These are phyloP conservation scores for Lagopus muta DNA, from an alignment of 2,113 vertebrate species.

Conservation along the genomic window DNA sequence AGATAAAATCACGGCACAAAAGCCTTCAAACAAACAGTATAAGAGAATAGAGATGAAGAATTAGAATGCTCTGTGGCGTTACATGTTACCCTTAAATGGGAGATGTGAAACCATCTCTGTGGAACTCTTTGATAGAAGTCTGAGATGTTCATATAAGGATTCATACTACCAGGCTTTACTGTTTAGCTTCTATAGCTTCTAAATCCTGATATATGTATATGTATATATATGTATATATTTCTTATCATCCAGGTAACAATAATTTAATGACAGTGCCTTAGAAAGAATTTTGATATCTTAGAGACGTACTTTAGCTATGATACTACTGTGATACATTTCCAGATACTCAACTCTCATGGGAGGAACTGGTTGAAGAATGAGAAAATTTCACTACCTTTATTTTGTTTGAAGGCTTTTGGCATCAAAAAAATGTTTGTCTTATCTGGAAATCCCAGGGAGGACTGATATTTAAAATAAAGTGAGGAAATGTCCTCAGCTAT, in stretches of 20 bases:
- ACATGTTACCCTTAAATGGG: background rate
- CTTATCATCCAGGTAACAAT: background rate
- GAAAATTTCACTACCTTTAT: background rate
- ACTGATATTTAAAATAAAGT: background rate
- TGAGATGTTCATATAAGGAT: background rate
- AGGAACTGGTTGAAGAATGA: conserved; percentile 3
- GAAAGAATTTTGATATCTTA: background rate
- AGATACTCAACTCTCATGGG: background rate
- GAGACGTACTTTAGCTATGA: background rate
- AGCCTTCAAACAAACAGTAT: background rate
- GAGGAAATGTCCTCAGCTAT: background rate
- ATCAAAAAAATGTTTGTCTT: background rate
- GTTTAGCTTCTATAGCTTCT: background rate
- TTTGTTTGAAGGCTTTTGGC: background rate
- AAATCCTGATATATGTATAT: background rate
- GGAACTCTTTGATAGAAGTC: background rate
- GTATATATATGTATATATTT: background rate
- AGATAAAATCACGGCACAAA: background rate
- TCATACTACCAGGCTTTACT: background rate
- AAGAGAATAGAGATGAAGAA: background rate
- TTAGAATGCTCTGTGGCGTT: background rate
- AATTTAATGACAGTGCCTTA: background rate
- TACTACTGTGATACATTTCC: background rate
- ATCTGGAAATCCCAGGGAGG: background rate
- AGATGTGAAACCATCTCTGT: background rate